These are phyloP conservation scores for Ylistrum balloti DNA, from an alignment of 1,140 invertebrate species.

Conservation along the genomic window DNA sequence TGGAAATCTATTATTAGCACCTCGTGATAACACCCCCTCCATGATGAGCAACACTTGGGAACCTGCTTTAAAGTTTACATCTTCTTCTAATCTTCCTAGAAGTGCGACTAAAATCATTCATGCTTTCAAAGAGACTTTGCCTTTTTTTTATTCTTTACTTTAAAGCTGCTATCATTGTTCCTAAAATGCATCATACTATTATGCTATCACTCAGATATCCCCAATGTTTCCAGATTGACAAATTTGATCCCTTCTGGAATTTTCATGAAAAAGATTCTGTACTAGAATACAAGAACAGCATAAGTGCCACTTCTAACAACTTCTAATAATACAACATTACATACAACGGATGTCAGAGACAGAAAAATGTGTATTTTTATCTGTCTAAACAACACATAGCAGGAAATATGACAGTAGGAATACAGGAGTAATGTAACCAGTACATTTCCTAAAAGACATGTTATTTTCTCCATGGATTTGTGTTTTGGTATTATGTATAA, in stretches of 20 bases:
- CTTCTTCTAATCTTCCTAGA: background rate
- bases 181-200: background rate
- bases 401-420: background rate
- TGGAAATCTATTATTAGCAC: background rate
- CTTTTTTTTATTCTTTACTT: background rate
- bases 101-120: background rate
- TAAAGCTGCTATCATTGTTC: background rate
- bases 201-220: background rate
- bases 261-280: background rate
- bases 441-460: background rate
- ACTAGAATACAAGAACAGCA: background rate
- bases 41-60: background rate
- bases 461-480: background rate
- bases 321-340: background rate
- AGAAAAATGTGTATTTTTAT: background rate
- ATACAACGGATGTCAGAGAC: background rate
- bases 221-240: background rate
- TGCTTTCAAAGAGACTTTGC: background rate
- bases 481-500: background rate
- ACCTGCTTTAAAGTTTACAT: background rate
- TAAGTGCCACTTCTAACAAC: background rate
- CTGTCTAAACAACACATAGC: background rate
- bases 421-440: background rate
- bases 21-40: conserved; percentile 11
- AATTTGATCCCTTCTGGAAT: background rate